Evolutionary conservation across 2,797 vertebrate species (phyloP), one percentile per base, ranked within the genome.

Genomic region (Sebastes iracundus): DNA sequence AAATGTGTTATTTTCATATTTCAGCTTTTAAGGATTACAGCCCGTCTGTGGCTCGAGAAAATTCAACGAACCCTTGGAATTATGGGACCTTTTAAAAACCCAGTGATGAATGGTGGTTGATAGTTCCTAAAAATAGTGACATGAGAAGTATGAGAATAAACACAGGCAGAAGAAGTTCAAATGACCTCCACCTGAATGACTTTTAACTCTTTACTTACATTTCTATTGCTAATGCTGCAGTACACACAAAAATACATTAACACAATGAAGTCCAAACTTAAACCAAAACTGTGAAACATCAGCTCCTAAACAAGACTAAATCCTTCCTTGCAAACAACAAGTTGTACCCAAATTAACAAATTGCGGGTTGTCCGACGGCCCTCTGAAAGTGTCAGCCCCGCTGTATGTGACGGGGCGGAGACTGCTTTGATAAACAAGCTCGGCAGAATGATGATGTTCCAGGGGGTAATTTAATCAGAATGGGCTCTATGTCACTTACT

Each of bases 391-490:
- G 73, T 86, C 80, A 69, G 70, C 12, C 53, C 38, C 4, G 35
- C 69, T 59, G 74, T 60, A 83, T 87, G 76, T 82, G 84, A 93
- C 20, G 32, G 74, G 80, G 75, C 30, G 67, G 83, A 79, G 83
- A 81, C 75, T 56, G 60, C 71, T 71, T 85, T 88, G 87, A 92
- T 90, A 90, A 90, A 94, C 82, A 87, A 78, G 85, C 84, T 62
- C 27, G 10, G 75, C 90, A 86, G 89, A 92, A 91, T 90, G 87
- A 92, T 92, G 89, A 93, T 93, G 87, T 91, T 93, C 84, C n/a
- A 30, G 75, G 55, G 90, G 79, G 89, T 90, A 91, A 95, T 93
- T 93, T 93, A 93, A 96, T 95, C 95, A 94, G 92, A 96, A 95
- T 93, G 92, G 95, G 93, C 91, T 91, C 73, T 84, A 90, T 93